phyloP scores from a whole-genome alignment of 1,140 invertebrate genomes.

The Bicyclus anynana region DNA sequence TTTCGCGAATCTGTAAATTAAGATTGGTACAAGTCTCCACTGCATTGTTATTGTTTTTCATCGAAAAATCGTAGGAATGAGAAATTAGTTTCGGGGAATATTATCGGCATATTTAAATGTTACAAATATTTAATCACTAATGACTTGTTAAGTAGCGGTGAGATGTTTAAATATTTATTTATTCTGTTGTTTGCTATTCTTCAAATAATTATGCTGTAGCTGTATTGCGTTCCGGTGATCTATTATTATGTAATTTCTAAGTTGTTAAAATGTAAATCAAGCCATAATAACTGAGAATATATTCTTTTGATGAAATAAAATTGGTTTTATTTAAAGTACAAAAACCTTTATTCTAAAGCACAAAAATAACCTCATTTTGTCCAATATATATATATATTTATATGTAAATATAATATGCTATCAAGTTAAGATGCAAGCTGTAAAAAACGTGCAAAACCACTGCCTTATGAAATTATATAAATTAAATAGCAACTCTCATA shows the following conservation, averaged over 20 bases:
- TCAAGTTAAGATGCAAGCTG: too few relatives aligned
- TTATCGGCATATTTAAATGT: conserved; percentile 72
- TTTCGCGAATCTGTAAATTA: too few relatives aligned
- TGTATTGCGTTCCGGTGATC: conserved; percentile 70
- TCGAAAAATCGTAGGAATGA: conserved; percentile 41
- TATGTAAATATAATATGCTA: too few relatives aligned
- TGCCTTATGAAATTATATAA: too few relatives aligned
- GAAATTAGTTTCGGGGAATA: conserved; percentile 53
- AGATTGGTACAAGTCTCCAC: too few relatives aligned
- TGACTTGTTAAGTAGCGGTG: conserved; percentile 73
- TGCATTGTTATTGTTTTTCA: conserved; percentile 55
- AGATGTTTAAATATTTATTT: conserved; percentile 72
- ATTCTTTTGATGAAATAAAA: conserved; percentile 69
- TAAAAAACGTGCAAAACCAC: too few relatives aligned
- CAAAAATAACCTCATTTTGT: too few relatives aligned
- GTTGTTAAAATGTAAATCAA: conserved; percentile 76
- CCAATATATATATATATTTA: neutral
- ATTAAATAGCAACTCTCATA: too few relatives aligned
- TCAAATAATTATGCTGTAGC: conserved; percentile 53
- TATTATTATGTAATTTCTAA: conserved; percentile 73
- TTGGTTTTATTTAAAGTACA: conserved; percentile 42
- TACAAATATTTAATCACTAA: conserved; percentile 64
- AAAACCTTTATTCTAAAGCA: neutral
- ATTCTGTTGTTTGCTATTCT: conserved; percentile 61
- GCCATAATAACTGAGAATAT: conserved; percentile 76